Base-by-base conservation (phyloP, 1,140 invertebrate species). In the Homalodisca vitripennis region DNA sequence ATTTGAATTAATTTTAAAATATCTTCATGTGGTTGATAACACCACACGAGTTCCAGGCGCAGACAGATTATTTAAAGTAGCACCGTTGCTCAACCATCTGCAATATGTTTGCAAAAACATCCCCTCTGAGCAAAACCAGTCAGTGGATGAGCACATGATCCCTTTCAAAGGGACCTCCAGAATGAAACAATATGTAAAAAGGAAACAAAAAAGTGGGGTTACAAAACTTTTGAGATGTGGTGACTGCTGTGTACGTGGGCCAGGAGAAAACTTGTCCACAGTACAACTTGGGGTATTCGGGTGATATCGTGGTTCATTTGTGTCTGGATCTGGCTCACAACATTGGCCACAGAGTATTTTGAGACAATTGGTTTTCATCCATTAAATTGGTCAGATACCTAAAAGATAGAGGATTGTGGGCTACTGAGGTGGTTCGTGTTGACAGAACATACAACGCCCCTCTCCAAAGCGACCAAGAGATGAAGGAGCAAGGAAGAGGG, bases 141-240 rank as follows among this genome's bases (percentile, higher is more conserved):
- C 75, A 12, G 27, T 78, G n/a, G n/a, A n/a, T n/a, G n/a, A n/a
- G n/a, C n/a, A n/a, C n/a, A n/a, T n/a, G n/a, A n/a, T n/a, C n/a
- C 24, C 77, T 47, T 73, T 73, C 12, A 78, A 80, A 73, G 62
- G 75, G 27, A 65, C 29, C 0, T 74, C 74, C 71, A 73, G 72
- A 27, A 66, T 79, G 62, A 78, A 69, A 48, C 77, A 78, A 66
- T 79, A 78, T 68, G 53, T 78, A 0, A 74, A 77, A 41, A 75
- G 74, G n/a, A 79, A n/a, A n/a, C n/a, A n/a, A 79, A 69, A 75
- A 78, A 78, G 71, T 78, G 73, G 73, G 76, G 75, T 29, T 78
- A 68, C 51, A 78, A 79, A 67, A 32, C 78, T 17, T 75, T 70
- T 77, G 31, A 31, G 76, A n/a, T 70, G 65, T 65, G 47, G 67